Conservation (phyloP, 2,888 invertebrate genomes). For the Smittia aterrima region DNA sequence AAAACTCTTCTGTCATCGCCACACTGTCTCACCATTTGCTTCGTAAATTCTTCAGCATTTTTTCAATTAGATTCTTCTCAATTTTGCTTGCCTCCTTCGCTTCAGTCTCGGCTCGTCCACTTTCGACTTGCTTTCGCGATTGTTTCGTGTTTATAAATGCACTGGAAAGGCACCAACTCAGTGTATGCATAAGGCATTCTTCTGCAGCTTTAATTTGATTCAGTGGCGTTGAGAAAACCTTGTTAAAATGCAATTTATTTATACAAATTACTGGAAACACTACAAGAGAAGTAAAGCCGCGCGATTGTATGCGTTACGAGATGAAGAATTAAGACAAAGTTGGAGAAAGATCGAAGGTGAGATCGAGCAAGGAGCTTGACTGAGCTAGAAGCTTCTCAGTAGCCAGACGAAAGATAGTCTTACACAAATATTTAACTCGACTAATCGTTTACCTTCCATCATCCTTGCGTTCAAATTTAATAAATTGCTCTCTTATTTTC, state of each 20-base stretch:
- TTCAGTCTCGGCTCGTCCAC: background rate
- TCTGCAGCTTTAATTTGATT: conserved; percentile 17
- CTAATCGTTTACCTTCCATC: background rate
- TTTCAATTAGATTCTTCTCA: conserved; percentile 18
- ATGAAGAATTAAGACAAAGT: background rate
- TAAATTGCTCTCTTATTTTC: background rate
- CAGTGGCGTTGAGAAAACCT: conserved; percentile 23
- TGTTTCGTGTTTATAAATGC: background rate
- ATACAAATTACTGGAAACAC: conserved; percentile 20
- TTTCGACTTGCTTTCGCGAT: conserved; percentile 13
- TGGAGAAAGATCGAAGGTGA: background rate
- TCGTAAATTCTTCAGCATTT: background rate
- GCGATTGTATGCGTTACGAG: background rate
- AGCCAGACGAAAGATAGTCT: background rate
- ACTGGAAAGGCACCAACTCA: background rate
- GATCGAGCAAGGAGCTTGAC: background rate
- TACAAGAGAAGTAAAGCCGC: background rate
- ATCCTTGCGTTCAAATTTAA: background rate
- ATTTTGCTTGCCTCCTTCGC: background rate
- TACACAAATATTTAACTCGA: background rate
- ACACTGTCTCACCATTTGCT: background rate
- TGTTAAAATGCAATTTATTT: conserved; percentile 25
- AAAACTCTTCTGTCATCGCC: background rate
- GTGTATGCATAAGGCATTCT: conserved; percentile 13
- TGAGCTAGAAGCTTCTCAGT: background rate